Percentiles rank a stretch among this genome's conserved stretches.
Evolutionary conservation across 2,797 vertebrate genomes (phyloP).

Genomic region (Sarcophilus harrisii): DNA sequence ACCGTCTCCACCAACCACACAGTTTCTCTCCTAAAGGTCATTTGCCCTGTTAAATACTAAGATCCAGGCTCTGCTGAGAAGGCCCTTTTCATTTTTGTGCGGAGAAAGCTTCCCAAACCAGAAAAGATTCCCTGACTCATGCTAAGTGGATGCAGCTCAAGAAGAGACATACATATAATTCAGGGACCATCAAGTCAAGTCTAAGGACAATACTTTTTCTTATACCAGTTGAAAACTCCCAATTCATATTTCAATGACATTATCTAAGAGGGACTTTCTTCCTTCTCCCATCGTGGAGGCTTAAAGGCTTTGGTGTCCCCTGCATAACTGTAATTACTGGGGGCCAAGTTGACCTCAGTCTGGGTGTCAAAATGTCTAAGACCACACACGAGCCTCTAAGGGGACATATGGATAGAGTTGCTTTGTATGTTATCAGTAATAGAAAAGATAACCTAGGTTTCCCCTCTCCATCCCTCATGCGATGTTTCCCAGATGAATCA

Average conservation of each 20-base stretch:
- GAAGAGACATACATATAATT: background rate
- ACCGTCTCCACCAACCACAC: background rate
- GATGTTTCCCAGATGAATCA: background rate
- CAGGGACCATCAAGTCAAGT: background rate
- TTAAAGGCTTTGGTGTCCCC: background rate
- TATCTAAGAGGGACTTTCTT: background rate
- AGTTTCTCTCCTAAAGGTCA: background rate
- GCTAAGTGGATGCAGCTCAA: background rate
- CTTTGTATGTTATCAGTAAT: background rate
- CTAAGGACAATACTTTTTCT: background rate
- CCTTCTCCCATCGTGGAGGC: background rate
- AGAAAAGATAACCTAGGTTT: background rate
- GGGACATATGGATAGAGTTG: background rate
- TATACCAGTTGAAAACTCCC: background rate
- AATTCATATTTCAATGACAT: background rate
- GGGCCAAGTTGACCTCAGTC: background rate
- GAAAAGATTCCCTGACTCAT: background rate
- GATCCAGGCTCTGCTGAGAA: background rate
- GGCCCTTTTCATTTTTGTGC: background rate
- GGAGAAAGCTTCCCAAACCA: background rate
- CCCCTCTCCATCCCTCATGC: background rate
- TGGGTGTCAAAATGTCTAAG: background rate
- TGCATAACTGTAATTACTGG: background rate
- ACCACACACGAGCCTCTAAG: background rate
- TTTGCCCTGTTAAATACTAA: background rate